These are phyloP conservation scores for Poicephalus meyeri DNA, from an alignment of 2,113 vertebrate species.

Conservation along the genomic window DNA sequence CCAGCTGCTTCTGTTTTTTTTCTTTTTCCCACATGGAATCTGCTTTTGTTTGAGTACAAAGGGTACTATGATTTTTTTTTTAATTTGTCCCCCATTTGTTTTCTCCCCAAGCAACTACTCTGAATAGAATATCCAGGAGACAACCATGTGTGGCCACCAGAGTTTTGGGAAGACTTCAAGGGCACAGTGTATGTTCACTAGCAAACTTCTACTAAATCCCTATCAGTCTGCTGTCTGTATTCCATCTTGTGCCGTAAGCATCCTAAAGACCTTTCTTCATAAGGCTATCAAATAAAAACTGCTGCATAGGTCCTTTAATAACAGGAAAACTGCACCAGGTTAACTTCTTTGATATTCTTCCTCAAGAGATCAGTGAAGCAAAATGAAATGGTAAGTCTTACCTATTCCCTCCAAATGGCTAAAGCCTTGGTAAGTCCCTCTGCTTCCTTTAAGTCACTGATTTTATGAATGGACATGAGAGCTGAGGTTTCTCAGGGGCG, in stretches of 20 bases:
- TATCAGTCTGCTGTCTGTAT: neutral
- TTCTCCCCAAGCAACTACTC: neutral
- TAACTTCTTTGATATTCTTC: neutral
- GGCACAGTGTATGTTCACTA: fast-evolving
- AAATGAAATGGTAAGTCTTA: neutral
- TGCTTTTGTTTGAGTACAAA: neutral
- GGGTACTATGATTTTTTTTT: neutral
- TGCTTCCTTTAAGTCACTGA: neutral
- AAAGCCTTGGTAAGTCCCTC: neutral
- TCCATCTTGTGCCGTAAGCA: neutral
- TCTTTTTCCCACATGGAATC: neutral
- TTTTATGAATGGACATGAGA: neutral
- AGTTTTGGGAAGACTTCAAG: neutral
- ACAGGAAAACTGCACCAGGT: neutral
- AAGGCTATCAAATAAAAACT: neutral
- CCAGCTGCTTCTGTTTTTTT: neutral
- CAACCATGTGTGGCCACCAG: neutral
- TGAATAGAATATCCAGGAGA: neutral
- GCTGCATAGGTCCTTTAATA: neutral
- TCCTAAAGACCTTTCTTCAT: neutral
- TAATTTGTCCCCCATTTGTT: neutral
- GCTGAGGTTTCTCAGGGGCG: neutral
- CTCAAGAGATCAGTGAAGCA: neutral
- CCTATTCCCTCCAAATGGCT: neutral
- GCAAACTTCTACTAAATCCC: neutral